These are phyloP conservation scores for Azemiops feae DNA, from an alignment of 2,113 vertebrate genomes.

Conservation along the genomic window DNA sequence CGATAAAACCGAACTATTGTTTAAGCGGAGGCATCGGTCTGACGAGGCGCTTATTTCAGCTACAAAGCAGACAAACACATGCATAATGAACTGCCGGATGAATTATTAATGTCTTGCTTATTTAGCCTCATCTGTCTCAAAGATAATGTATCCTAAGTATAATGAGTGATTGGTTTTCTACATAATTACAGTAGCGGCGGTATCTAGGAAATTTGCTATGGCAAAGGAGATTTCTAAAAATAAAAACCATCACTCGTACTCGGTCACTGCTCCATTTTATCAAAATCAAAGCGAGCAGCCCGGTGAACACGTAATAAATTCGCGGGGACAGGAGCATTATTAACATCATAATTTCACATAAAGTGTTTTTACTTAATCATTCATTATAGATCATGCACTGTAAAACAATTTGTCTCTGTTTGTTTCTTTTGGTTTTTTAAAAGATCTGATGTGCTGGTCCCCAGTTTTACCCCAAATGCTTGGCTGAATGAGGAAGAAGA, in stretches of 20 bases:
- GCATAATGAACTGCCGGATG: constrained; percentile 99
- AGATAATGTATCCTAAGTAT: constrained; percentile 99
- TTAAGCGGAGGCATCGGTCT: constrained; percentile 95
- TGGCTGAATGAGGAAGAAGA: constrained; percentile 30
- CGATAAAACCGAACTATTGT: constrained; percentile 96
- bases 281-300: constrained; percentile 75
- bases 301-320: constrained; percentile 74
- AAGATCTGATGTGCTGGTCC: constrained; percentile 9
- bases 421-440: constrained; percentile 42
- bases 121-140: constrained; percentile 99
- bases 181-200: constrained; percentile 98
- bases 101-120: constrained; percentile 99
- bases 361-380: constrained; percentile 84
- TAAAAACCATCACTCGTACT: constrained; percentile 71
- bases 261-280: constrained; percentile 67
- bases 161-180: constrained; percentile 94
- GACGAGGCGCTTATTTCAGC: constrained; percentile 93
- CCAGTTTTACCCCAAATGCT: constrained; percentile 32
- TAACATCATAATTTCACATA: constrained; percentile 84
- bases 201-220: constrained; percentile 85
- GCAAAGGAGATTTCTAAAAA: constrained; percentile 81
- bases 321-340: constrained; percentile 78
- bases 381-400: constrained; percentile 75
- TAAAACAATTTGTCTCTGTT: constrained; percentile 68
- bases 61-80: constrained; percentile 92